Evolutionary conservation across 2,113 vertebrate genomes (phyloP).

Genomic region (Ceyx margarethae): DNA sequence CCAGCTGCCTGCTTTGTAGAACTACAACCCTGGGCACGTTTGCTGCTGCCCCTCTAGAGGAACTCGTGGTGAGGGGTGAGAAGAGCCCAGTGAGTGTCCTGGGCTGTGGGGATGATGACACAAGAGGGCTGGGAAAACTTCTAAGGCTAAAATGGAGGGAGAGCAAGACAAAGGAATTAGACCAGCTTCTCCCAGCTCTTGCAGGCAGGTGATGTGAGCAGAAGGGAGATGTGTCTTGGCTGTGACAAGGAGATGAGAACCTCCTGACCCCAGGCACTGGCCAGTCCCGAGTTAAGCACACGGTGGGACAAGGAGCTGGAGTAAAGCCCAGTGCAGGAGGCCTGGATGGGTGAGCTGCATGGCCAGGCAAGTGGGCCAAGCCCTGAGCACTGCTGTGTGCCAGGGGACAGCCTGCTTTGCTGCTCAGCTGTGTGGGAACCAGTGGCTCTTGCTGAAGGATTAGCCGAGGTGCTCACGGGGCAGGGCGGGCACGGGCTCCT

Average conservation of each 20-base stretch:
- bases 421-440: constrained; percentile 61
- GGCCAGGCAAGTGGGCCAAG: not conserved
- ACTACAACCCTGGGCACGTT: not conserved
- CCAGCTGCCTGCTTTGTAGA: not conserved
- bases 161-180: not conserved
- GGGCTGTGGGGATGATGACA: not conserved
- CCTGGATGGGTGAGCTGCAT: not conserved
- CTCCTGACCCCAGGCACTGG: not conserved
- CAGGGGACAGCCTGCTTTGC: not conserved
- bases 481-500: constrained; percentile 29
- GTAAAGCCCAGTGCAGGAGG: not conserved
- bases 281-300: not conserved
- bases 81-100: not conserved
- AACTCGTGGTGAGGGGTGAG: not conserved
- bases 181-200: not conserved
- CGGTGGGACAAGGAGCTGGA: not conserved
- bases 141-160: not conserved
- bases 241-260: not conserved
- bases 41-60: not conserved
- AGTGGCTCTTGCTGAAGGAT: not conserved
- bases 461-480: constrained; percentile 20
- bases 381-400: not conserved
- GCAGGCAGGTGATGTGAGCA: not conserved
- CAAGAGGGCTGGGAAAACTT: not conserved
- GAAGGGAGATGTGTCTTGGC: not conserved